phyloP scores from a whole-genome alignment of 2,888 invertebrate species.

The Craniophora ligustri region DNA sequence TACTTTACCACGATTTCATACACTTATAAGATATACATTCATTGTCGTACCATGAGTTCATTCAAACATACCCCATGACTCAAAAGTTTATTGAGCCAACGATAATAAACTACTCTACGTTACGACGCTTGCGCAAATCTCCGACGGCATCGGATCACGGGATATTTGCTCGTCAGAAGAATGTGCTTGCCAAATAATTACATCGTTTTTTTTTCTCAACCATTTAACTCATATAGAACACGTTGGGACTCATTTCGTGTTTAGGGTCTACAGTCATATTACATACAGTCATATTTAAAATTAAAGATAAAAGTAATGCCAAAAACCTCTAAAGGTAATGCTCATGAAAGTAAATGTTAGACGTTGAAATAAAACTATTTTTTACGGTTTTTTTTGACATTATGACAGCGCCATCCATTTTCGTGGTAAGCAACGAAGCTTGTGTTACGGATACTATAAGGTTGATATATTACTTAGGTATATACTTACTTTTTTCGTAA shows the following conservation, averaged over 20 bases:
- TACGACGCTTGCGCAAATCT: slow-evolving; percentile 8
- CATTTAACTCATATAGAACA: slow-evolving; percentile 18
- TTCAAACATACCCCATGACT: slow-evolving; percentile 3
- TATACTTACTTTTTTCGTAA: too few relatives aligned
- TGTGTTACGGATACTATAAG: too few relatives aligned
- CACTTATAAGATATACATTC: background rate
- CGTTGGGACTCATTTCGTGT: slow-evolving; percentile 19
- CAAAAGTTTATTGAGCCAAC: slow-evolving; percentile 3
- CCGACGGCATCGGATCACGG: slow-evolving; percentile 35
- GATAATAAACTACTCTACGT: slow-evolving; percentile 7
- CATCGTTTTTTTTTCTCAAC: background rate
- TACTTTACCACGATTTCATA: background rate
- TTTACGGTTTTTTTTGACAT: too few relatives aligned
- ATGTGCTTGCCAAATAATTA: slow-evolving; percentile 27
- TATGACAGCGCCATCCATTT: too few relatives aligned
- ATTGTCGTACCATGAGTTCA: slow-evolving; percentile 1
- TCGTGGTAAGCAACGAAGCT: too few relatives aligned
- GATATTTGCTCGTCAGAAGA: slow-evolving; percentile 14
- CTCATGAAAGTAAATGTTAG: too few relatives aligned
- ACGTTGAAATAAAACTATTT: too few relatives aligned
- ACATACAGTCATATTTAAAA: too few relatives aligned
- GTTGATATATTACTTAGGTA: too few relatives aligned
- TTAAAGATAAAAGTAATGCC: too few relatives aligned
- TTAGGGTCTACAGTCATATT: background rate
- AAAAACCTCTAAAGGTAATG: too few relatives aligned